Evolutionary conservation across 2,888 invertebrate species (phyloP).

Genomic region (Habrosyne pyritoides): DNA sequence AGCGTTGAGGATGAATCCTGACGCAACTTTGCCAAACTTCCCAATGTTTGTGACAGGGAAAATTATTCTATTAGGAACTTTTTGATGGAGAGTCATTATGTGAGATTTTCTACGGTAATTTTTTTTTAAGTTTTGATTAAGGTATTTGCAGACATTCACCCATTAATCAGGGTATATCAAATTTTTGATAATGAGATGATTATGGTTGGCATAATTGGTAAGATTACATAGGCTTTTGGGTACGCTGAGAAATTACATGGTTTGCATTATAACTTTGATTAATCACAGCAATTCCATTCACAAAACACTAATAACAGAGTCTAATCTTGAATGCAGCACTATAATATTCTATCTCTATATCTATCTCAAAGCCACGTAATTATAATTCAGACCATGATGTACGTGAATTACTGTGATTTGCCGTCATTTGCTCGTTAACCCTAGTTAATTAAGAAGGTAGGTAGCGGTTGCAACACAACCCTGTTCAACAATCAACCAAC

Average conservation of each 20-base stretch:
- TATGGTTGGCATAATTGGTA: background rate
- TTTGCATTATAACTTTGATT: background rate
- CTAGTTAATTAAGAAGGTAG: background rate
- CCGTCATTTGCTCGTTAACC: background rate
- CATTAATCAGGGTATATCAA: background rate
- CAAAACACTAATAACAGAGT: background rate
- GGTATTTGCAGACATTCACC: background rate
- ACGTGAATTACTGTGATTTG: background rate
- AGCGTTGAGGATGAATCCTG: slow-evolving; percentile 41
- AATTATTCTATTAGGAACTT: slow-evolving; percentile 48
- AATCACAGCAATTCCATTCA: background rate
- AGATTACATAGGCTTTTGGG: background rate
- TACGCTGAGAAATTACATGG: background rate
- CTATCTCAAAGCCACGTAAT: background rate
- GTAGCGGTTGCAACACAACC: slow-evolving; percentile 6
- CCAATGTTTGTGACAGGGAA: slow-evolving; percentile 47
- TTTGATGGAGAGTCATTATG: slow-evolving; percentile 31
- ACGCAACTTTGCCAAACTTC: slow-evolving; percentile 40
- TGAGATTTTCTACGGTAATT: slow-evolving; percentile 37
- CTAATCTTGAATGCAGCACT: background rate
- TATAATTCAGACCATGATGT: background rate
- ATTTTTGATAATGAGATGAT: background rate
- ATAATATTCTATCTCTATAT: background rate
- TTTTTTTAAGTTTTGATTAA: slow-evolving; percentile 1
- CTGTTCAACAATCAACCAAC: slow-evolving; percentile 18